Evolutionary conservation across 2,113 vertebrate species (phyloP).

Genomic region (Manacus vitellinus): DNA sequence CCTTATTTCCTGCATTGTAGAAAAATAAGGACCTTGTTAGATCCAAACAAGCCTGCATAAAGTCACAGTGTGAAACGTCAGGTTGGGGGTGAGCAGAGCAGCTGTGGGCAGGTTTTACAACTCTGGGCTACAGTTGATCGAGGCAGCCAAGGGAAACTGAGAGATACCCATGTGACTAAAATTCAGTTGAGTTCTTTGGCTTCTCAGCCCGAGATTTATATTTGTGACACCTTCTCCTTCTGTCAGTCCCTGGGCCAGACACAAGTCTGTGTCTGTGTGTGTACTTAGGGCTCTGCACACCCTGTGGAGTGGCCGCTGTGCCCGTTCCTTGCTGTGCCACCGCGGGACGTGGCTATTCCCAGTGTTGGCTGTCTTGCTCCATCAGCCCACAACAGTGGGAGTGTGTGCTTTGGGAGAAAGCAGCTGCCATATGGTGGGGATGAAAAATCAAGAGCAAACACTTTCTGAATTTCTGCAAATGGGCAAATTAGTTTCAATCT

Average conservation of each 20-base stretch:
- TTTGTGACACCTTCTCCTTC: constrained; percentile 48
- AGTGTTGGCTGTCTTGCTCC: neutral
- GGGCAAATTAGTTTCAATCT: constrained; percentile 58
- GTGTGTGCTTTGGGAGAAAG: constrained; percentile 41
- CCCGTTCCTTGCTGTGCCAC: neutral
- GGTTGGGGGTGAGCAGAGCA: constrained; percentile 51
- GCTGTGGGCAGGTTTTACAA: constrained; percentile 51
- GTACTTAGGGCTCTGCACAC: neutral
- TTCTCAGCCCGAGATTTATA: constrained; percentile 47
- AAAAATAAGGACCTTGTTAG: constrained; percentile 75
- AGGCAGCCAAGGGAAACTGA: constrained; percentile 32
- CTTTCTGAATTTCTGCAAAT: constrained; percentile 58
- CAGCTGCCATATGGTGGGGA: constrained; percentile 24
- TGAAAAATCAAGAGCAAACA: constrained; percentile 54
- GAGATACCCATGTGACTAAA: constrained; percentile 46
- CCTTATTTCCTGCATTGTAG: constrained; percentile 73
- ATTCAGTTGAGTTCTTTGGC: constrained; percentile 37
- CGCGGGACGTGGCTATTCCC: rapidly evolving
- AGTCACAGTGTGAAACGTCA: constrained; percentile 66
- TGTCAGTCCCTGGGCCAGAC: constrained; percentile 41
- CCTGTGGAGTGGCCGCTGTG: neutral
- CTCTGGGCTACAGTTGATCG: neutral
- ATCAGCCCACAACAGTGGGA: neutral
- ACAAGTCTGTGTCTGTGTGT: constrained; percentile 31
- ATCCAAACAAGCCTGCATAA: constrained; percentile 69